Percentiles rank a stretch among this genome's conserved stretches.
phyloP scores from a whole-genome alignment of 2,888 invertebrate species.

The Muscina levida region DNA sequence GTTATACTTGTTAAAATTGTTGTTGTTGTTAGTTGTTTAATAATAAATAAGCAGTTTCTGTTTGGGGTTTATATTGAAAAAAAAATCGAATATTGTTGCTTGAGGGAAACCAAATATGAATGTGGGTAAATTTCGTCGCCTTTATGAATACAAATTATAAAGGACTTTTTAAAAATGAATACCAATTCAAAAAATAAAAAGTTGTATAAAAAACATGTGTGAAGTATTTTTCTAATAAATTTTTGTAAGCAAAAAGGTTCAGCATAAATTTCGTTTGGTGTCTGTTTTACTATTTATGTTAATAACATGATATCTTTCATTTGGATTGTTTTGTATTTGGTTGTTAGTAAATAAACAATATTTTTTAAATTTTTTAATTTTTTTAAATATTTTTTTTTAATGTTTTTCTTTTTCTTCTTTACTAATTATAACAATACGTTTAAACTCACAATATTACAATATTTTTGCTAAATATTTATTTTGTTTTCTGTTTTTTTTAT shows the following conservation, averaged over 20 bases:
- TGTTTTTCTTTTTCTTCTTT: conserved; percentile 68
- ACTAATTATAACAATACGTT: conserved; percentile 77
- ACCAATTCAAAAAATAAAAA: conserved; percentile 5
- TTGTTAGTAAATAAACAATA: conserved; percentile 58
- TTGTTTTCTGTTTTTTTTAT: conserved; percentile 67
- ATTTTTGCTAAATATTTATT: conserved; percentile 78
- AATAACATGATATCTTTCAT: conserved; percentile 31
- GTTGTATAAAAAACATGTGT: neutral
- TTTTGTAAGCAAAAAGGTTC: neutral
- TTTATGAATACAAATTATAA: no score
- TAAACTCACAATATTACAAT: conserved; percentile 78
- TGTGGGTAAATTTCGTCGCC: conserved; percentile 6
- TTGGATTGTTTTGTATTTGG: conserved; percentile 48
- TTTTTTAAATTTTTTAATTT: conserved; percentile 45
- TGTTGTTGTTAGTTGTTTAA: conserved; percentile 22
- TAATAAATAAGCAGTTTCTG: conserved; percentile 56
- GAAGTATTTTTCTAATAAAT: neutral
- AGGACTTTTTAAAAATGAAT: neutral
- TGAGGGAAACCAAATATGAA: no score
- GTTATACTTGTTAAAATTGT: no score
- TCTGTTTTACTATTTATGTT: neutral
- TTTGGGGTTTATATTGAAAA: conserved; percentile 21
- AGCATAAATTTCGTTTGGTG: conserved; percentile 19
- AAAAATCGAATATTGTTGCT: neutral
- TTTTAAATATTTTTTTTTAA: conserved; percentile 47